Evolutionary conservation across 1,140 invertebrate species (phyloP).

Genomic region (Nasonia giraulti): DNA sequence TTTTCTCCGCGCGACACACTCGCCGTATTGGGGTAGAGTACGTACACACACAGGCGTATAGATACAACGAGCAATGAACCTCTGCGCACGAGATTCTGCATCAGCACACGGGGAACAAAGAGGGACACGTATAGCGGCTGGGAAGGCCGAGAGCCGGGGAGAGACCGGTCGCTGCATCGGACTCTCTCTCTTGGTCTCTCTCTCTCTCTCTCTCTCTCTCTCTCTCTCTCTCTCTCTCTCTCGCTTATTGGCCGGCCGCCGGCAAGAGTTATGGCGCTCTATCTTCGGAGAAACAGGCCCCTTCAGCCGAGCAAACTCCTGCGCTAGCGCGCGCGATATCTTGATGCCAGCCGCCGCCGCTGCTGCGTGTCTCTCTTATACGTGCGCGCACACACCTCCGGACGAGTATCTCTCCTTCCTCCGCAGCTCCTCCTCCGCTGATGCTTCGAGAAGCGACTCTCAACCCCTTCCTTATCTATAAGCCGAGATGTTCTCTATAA

Average conservation of each 20-base stretch:
- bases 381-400: background rate
- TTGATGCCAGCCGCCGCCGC: constrained; percentile 47
- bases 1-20: too few relatives aligned
- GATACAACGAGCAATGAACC: background rate
- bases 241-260: constrained; percentile 42
- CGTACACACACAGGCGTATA: too few relatives aligned
- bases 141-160: background rate
- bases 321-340: constrained; percentile 43
- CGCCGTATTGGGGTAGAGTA: too few relatives aligned
- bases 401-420: too few relatives aligned
- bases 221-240: constrained; percentile 55
- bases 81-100: background rate
- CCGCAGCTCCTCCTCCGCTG: too few relatives aligned
- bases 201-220: constrained; percentile 55
- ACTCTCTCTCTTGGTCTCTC: constrained; percentile 54
- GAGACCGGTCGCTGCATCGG: constrained; percentile 53
- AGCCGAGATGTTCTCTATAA: too few relatives aligned
- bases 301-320: constrained; percentile 44
- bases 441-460: too few relatives aligned
- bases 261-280: constrained; percentile 56
- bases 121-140: background rate
- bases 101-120: background rate
- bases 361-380: background rate
- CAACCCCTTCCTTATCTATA: too few relatives aligned
- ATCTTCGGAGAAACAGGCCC: constrained; percentile 54